Evolutionary conservation across 2,113 vertebrate genomes (phyloP).

Genomic region (Mandrillus leucophaeus): DNA sequence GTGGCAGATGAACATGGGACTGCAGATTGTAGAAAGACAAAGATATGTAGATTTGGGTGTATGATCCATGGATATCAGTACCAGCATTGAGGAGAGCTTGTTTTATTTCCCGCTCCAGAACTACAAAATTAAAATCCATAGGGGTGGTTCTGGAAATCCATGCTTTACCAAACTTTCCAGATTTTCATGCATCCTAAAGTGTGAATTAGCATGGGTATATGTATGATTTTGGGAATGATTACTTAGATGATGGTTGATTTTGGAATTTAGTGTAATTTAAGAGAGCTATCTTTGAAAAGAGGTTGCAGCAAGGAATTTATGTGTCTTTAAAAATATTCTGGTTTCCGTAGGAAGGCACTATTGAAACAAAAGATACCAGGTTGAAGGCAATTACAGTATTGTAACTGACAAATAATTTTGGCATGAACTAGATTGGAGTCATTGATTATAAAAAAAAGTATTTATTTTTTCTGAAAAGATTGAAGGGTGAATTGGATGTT

Average conservation of each 20-base stretch:
- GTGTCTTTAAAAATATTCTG: neutral
- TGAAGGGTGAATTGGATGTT: neutral
- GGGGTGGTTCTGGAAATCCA: neutral
- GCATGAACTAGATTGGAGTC: neutral
- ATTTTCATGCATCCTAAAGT: neutral
- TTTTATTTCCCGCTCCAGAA: neutral
- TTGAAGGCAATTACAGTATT: neutral
- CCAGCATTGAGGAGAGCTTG: neutral
- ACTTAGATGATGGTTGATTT: neutral
- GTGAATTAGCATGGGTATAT: neutral
- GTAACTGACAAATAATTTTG: neutral
- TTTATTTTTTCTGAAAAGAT: neutral
- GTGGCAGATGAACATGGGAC: neutral
- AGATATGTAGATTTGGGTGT: neutral
- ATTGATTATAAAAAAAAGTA: neutral
- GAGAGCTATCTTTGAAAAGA: neutral
- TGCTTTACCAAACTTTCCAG: neutral
- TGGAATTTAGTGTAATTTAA: conserved; percentile 24
- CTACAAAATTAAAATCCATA: neutral
- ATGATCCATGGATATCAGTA: neutral
- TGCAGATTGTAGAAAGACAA: neutral
- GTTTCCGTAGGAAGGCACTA: neutral
- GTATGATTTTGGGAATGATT: neutral
- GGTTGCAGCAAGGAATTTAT: neutral
- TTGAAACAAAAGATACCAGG: neutral